phyloP scores from a whole-genome alignment of 2,113 vertebrate genomes.

The Aldabrachelys gigantea region DNA sequence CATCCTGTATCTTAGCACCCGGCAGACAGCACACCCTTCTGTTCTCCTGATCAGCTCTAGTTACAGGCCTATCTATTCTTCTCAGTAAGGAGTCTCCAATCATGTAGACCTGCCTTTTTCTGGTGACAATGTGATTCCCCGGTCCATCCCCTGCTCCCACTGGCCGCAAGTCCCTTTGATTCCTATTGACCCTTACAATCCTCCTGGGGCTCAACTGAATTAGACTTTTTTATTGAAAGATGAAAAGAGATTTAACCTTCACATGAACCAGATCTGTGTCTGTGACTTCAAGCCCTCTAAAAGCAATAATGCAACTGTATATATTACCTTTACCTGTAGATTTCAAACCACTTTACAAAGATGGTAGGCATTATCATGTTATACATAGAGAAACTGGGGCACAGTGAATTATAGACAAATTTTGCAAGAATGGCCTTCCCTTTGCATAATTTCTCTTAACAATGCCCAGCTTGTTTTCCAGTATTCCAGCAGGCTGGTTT shows the following conservation, averaged over 20 bases:
- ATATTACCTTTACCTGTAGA: rapidly evolving
- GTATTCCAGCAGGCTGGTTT: not conserved
- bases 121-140: no score
- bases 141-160: no score
- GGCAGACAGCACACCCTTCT: no score
- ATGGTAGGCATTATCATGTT: not conserved
- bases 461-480: not conserved
- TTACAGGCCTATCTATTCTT: no score
- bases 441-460: not conserved
- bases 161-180: no score
- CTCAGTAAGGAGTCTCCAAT: no score
- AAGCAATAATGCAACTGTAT: rapidly evolving
- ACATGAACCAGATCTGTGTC: not conserved
- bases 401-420: not conserved
- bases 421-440: not conserved
- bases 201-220: not conserved
- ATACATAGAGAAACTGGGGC: not conserved
- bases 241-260: rapidly evolving
- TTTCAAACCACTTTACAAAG: not conserved
- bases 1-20: no score
- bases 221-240: not conserved
- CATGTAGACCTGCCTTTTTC: no score
- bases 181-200: no score
- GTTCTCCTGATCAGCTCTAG: no score
- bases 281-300: not conserved